Evolutionary conservation across 2,888 invertebrate genomes (phyloP).

Genomic region (Cryptocephalus moraei): DNA sequence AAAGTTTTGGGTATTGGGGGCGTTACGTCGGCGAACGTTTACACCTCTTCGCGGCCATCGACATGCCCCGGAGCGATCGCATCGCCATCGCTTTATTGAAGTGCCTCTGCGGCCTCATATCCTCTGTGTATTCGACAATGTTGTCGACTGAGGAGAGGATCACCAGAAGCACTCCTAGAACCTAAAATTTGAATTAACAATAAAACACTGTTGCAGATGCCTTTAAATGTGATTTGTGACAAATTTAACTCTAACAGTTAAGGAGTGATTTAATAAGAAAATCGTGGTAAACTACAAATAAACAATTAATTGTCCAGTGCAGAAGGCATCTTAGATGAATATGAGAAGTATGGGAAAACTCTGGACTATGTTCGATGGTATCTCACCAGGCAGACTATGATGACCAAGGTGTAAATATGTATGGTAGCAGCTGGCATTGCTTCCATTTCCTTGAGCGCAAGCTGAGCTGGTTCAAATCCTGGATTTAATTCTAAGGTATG

Average conservation of each 20-base stretch:
- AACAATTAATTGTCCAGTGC: too few species aligned
- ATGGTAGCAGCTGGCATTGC: slow-evolving; percentile 69
- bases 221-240: too few species aligned
- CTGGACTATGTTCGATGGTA: neutral
- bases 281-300: too few species aligned
- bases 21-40: slow-evolving; percentile 24
- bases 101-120: slow-evolving; percentile 62
- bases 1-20: too few species aligned
- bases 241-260: too few species aligned
- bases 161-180: slow-evolving; percentile 71
- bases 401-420: slow-evolving; percentile 77
- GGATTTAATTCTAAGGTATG: slow-evolving; percentile 78
- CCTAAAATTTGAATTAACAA: slow-evolving; percentile 40
- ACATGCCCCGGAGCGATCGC: slow-evolving; percentile 55
- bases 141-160: slow-evolving; percentile 66
- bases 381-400: slow-evolving; percentile 74
- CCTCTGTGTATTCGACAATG: slow-evolving; percentile 36
- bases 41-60: slow-evolving; percentile 25
- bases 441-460: slow-evolving; percentile 73
- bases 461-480: slow-evolving; percentile 71
- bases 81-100: slow-evolving; percentile 86
- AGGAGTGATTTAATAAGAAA: too few species aligned
- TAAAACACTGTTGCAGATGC: neutral
- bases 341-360: neutral
- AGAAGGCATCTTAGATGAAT: too few species aligned